Conservation (phyloP, 2,888 invertebrate genomes). For the Odontomyia ornata region DNA sequence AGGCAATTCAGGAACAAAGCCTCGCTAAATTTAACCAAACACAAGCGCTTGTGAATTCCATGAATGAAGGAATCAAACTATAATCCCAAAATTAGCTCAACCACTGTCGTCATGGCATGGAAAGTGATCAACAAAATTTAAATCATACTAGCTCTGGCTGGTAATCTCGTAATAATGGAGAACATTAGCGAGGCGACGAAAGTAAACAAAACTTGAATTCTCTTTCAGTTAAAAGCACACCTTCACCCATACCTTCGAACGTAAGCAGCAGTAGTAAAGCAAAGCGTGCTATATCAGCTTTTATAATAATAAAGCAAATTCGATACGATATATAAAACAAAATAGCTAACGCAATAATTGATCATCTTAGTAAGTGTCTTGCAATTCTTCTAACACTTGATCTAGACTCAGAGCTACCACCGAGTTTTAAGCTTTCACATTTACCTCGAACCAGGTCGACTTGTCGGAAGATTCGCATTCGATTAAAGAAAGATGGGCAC, state of each 20-base stretch:
- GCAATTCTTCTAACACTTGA: constrained; percentile 91
- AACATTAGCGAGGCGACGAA: constrained; percentile 57
- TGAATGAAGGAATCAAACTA: constrained; percentile 91
- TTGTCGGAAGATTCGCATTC: no score
- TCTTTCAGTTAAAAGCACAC: constrained; percentile 76
- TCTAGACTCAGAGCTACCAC: constrained; percentile 82
- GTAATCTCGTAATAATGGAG: constrained; percentile 65
- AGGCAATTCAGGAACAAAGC: constrained; percentile 89
- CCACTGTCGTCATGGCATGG: constrained; percentile 76
- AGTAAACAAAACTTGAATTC: constrained; percentile 68
- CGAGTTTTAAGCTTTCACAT: constrained; percentile 89
- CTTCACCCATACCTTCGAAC: constrained; percentile 80
- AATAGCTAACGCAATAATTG: constrained; percentile 95
- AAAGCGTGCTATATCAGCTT: constrained; percentile 74
- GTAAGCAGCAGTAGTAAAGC: no score
- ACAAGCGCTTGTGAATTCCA: constrained; percentile 90
- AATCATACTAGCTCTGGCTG: constrained; percentile 63
- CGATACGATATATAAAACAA: constrained; percentile 94
- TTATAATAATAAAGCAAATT: constrained; percentile 84
- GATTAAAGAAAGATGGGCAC: no score
- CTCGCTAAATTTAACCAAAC: constrained; percentile 92
- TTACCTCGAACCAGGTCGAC: constrained; percentile 87
- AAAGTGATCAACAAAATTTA: no score
- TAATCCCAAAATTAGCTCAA: constrained; percentile 89
- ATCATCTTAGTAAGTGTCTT: constrained; percentile 94